These are phyloP conservation scores for Hylyphantes graminicola DNA, from an alignment of 1,140 invertebrate genomes.

Conservation along the genomic window DNA sequence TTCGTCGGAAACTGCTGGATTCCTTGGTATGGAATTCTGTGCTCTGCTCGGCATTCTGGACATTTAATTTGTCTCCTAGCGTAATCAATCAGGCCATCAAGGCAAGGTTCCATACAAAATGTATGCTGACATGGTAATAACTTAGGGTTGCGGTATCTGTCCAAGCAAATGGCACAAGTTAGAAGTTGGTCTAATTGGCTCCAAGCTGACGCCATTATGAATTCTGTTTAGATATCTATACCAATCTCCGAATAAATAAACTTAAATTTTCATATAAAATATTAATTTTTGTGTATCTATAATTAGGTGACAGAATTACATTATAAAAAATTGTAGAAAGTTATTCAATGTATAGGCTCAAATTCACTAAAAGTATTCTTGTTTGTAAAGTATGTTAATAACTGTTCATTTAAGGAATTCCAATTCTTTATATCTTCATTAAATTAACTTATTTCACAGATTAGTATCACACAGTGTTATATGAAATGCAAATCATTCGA, in stretches of 20 bases:
- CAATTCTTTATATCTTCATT: background rate
- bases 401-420: too few species aligned
- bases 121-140: conserved; percentile 99
- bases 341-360: too few species aligned
- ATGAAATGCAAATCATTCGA: conserved; percentile 50
- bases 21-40: conserved; percentile 95
- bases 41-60: conserved; percentile 98
- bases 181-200: conserved; percentile 94
- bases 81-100: conserved; percentile 96
- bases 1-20: conserved; percentile 96
- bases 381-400: too few species aligned
- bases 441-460: background rate
- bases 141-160: conserved; percentile 96
- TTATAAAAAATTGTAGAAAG: too few species aligned
- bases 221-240: background rate
- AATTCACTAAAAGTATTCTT: too few species aligned
- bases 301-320: too few species aligned
- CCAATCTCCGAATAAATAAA: background rate
- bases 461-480: conserved; percentile 52
- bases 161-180: conserved; percentile 97
- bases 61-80: conserved; percentile 96
- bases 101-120: conserved; percentile 98
- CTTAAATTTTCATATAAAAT: background rate
- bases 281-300: too few species aligned
- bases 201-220: conserved; percentile 64